Conservation (phyloP, 2,888 invertebrate species). For the Pegoplata infirma region DNA sequence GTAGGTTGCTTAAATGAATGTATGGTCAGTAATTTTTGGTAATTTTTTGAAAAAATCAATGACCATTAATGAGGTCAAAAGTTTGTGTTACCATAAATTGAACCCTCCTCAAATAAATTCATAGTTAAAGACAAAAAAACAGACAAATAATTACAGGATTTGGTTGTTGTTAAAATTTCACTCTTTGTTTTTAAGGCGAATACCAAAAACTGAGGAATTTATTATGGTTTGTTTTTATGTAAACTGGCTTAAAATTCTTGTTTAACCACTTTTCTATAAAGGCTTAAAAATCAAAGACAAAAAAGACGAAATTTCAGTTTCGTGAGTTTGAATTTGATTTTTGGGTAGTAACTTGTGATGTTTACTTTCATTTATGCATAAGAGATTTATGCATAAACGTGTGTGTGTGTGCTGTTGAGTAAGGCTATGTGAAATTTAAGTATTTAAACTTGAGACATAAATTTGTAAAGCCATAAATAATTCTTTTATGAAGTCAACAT, state of each 20-base stretch:
- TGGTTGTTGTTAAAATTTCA: slow-evolving; percentile 33
- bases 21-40: background rate
- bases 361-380: slow-evolving; percentile 58
- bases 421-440: slow-evolving; percentile 6
- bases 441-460: slow-evolving; percentile 63
- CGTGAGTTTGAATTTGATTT: slow-evolving; percentile 17
- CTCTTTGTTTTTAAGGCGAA: slow-evolving; percentile 22
- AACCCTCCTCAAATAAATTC: background rate
- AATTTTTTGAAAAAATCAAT: slow-evolving; percentile 8
- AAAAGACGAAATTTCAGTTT: background rate
- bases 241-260: slow-evolving; percentile 33
- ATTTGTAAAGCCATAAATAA: slow-evolving; percentile 70
- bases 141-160: slow-evolving; percentile 27
- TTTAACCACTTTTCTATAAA: slow-evolving; percentile 7
- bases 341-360: slow-evolving; percentile 4
- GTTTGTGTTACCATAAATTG: slow-evolving; percentile 17
- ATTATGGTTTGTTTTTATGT: background rate
- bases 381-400: background rate
- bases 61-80: slow-evolving; percentile 35
- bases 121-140: background rate
- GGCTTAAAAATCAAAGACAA: slow-evolving; percentile 7
- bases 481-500: slow-evolving; percentile 67
- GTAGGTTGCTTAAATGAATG: no score
- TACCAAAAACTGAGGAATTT: slow-evolving; percentile 5
- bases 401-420: background rate